These are phyloP conservation scores for Harpagifer antarcticus DNA, from an alignment of 2,797 vertebrate species.

Conservation along the genomic window DNA sequence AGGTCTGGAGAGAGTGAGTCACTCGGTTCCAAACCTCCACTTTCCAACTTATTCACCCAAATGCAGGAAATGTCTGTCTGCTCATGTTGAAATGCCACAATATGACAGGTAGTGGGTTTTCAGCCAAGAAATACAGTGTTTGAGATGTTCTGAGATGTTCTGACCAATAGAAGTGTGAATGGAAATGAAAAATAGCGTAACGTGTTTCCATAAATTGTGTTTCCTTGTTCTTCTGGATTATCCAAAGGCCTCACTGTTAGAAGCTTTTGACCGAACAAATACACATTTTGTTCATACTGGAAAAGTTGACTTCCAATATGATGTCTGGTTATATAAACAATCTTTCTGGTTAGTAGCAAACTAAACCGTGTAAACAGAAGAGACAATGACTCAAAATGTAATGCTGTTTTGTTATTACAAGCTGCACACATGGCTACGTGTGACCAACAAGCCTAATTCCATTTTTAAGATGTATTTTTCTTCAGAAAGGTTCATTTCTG, in stretches of 20 bases:
- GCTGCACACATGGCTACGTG: no score
- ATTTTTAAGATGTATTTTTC: no score
- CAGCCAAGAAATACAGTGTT: neutral
- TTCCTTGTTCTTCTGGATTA: no score
- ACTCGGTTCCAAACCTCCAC: conserved; percentile 34
- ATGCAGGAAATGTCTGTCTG: conserved; percentile 28
- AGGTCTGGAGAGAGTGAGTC: conserved; percentile 56
- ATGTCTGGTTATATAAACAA: neutral
- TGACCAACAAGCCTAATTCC: no score
- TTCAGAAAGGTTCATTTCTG: no score
- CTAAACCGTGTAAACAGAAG: no score
- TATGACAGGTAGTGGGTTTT: neutral
- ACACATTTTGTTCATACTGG: neutral
- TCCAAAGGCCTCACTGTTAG: no score
- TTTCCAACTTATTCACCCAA: conserved; percentile 31
- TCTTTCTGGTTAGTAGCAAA: no score
- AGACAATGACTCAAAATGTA: no score
- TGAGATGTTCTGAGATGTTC: neutral
- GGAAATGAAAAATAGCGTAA: neutral
- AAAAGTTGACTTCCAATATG: neutral
- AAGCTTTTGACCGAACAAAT: neutral
- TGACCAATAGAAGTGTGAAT: neutral
- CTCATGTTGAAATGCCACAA: conserved; percentile 3
- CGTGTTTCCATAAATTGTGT: neutral
- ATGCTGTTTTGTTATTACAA: no score